Evolutionary conservation across 2,113 vertebrate species (phyloP).

Genomic region (Indicator indicator): DNA sequence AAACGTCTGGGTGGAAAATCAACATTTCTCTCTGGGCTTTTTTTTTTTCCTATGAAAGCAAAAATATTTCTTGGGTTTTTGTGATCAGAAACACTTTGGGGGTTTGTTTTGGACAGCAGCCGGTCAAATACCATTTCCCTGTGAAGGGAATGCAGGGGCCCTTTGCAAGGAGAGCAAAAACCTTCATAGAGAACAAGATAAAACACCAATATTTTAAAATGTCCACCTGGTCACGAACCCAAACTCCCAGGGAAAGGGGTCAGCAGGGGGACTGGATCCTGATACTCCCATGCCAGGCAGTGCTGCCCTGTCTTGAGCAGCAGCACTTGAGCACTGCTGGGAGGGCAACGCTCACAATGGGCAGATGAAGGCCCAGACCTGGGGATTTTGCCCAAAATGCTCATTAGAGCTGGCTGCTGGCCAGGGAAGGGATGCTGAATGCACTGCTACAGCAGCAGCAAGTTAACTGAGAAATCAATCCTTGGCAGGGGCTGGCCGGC

Average conservation of each 20-base stretch:
- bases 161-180: slow-evolving; percentile 53
- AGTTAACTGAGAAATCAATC: slow-evolving; percentile 61
- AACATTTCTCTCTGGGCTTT: slow-evolving; percentile 18
- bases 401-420: background rate
- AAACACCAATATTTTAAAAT: background rate
- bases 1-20: slow-evolving; percentile 52
- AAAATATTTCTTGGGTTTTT: slow-evolving; percentile 66
- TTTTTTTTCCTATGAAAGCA: slow-evolving; percentile 34
- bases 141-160: slow-evolving; percentile 61
- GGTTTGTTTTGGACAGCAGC: slow-evolving; percentile 63
- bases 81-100: slow-evolving; percentile 67
- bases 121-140: slow-evolving; percentile 50
- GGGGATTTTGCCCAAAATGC: slow-evolving; percentile 45
- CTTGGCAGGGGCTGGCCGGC: slow-evolving; percentile 2
- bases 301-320: background rate
- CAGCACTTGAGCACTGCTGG: fast-evolving
- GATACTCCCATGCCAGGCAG: background rate
- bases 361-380: background rate
- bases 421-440: slow-evolving; percentile 42
- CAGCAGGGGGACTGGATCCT: background rate
- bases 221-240: background rate
- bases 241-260: background rate
- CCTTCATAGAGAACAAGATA: background rate
- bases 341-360: background rate
- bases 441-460: background rate